These are phyloP conservation scores for Podarcis lilfordi DNA, from an alignment of 2,797 vertebrate species.

Conservation along the genomic window DNA sequence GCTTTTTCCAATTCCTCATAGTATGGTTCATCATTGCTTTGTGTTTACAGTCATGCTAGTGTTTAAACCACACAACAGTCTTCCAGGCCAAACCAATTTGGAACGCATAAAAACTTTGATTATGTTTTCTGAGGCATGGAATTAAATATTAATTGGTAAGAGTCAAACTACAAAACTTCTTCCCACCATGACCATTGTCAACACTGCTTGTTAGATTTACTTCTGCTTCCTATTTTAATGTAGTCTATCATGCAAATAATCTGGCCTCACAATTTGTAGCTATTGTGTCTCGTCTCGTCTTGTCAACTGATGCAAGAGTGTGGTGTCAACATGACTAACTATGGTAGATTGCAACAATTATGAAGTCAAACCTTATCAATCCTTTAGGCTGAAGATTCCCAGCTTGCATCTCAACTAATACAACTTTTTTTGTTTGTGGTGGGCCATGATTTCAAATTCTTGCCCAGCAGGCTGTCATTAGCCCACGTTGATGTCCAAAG, in stretches of 20 bases:
- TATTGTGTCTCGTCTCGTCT: no score
- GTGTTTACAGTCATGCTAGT: constrained; percentile 37
- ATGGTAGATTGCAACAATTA: no score
- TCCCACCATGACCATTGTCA: not conserved
- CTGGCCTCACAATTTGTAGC: no score
- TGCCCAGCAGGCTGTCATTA: no score
- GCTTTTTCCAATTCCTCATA: constrained; percentile 33
- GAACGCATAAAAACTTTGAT: constrained; percentile 2
- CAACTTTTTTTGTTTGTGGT: no score
- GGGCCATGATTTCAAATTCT: no score
- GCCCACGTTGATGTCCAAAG: no score
- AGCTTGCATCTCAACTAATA: no score
- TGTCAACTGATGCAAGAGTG: no score
- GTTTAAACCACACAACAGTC: constrained; percentile 22
- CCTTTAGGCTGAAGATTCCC: no score
- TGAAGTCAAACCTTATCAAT: no score
- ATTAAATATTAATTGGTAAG: constrained; percentile 12
- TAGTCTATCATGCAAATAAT: not conserved
- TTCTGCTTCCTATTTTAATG: not conserved
- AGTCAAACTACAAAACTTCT: not conserved
- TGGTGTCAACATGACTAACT: no score
- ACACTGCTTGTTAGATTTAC: not conserved
- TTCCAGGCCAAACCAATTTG: constrained; percentile 31
- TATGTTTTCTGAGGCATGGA: not conserved
- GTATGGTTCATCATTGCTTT: constrained; percentile 44